phyloP scores from a whole-genome alignment of 2,113 vertebrate species.

The Isurus oxyrinchus region DNA sequence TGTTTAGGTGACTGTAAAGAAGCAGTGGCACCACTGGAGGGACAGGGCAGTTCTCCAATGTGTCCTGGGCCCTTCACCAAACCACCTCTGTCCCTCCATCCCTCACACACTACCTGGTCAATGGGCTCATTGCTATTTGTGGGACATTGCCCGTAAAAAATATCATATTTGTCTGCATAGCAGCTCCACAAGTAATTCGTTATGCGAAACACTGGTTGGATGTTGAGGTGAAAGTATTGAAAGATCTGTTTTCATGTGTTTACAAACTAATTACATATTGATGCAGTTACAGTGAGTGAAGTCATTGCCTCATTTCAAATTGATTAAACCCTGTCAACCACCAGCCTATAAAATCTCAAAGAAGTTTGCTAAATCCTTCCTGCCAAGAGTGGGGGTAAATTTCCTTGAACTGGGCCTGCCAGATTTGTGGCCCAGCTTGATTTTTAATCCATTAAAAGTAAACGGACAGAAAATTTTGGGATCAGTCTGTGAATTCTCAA shows the following conservation, averaged over 20 bases:
- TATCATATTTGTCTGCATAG: not conserved
- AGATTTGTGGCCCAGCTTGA: not conserved
- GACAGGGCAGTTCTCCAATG: not conserved
- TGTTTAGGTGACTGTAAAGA: not conserved
- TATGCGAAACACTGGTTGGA: not conserved
- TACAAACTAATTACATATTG: not conserved
- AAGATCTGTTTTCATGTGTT: not conserved
- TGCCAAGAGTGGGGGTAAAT: not conserved
- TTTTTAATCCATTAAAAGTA: not conserved
- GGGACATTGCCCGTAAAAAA: not conserved
- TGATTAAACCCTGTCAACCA: too few relatives aligned
- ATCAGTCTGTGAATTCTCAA: not conserved
- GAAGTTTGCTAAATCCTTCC: not conserved
- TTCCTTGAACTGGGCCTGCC: not conserved
- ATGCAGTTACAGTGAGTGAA: too few relatives aligned
- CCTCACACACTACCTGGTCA: not conserved
- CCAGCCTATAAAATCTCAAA: not conserved
- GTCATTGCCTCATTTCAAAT: too few relatives aligned
- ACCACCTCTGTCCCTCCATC: not conserved
- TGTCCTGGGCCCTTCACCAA: not conserved
- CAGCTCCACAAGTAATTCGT: not conserved
- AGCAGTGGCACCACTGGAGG: not conserved
- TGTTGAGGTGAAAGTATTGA: not conserved
- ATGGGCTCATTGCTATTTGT: not conserved
- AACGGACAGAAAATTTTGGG: not conserved